Evolutionary conservation across 2,888 invertebrate genomes (phyloP), one percentile per base, ranked within the genome.

Genomic region (Drosophila ezoana): DNA sequence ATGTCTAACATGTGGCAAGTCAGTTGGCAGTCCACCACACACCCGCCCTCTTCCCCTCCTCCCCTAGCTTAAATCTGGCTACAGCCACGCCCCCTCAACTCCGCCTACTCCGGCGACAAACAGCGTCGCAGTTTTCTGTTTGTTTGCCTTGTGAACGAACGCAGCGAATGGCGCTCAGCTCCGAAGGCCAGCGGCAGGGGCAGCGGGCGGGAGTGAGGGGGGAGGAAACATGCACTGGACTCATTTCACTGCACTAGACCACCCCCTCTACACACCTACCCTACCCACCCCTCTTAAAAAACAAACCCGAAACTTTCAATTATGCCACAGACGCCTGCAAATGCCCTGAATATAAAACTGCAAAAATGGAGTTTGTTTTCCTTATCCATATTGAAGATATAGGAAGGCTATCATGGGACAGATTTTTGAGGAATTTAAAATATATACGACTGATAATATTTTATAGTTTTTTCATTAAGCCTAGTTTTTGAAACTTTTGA

Each of bases 1-100:
- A 72, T 69, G 66, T 69, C 68, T 60, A 72, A 56, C 77, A 79
- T 80, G 79, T 82, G 79, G 79, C 72, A 81, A 79, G 76, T 76
- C 68, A 59, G 76, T 52, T 75, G 65, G 60, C 72, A 63, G 73
- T 57, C 37, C 60, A 57, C 51, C 47, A 33, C 14, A 37, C 23
- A 60, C 37, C 20, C 20, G 0, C 20, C 5, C 18, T 18, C 18
- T 18, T 32, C 20, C 23, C 23, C 28, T 8, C 8, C 28, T 35
- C 38, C 35, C 1, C 35, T 6, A 11, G n/a, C n/a, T 33, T 16
- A 49, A 49, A n/a, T 11, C 44, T 5, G 23, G 1, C 11, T 11
- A 37, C 14, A 4, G 0, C 51, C 18, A 16, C 18, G 4, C 13
- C 32, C 9, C n/a, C 4, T 33, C 35, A 16, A 14, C 14, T 28